Base-by-base conservation (phyloP, 2,797 vertebrate genomes). In the Pterois miles region DNA sequence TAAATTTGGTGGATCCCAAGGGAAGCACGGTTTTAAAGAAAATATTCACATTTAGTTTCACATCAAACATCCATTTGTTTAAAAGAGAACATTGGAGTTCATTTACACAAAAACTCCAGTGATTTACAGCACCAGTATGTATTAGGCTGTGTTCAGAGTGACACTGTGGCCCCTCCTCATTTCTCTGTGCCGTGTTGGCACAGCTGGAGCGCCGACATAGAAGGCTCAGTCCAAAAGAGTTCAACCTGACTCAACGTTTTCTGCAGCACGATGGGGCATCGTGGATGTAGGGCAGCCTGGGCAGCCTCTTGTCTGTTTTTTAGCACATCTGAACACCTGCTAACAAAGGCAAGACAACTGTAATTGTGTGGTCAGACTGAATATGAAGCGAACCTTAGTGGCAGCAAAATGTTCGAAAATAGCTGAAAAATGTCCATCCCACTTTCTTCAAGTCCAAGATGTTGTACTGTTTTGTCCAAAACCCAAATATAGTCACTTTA, bases 1-100 rank as follows among this genome's bases (percentile, higher is more conserved):
- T 83, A 62, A 50, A 40, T 69, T 31, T 68, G 64, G 43, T 29
- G 58, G 73, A 71, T 77, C 65, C 53, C 43, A 81, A 81, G 65
- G 74, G 57, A 65, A 56, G 56, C 46, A 57, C 16, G 23, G 57
- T 46, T 82, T 72, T 54, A 76, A 66, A 77, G 34, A 82, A 77
- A 62, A 78, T 67, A 71, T 54, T 36, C 36, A 34, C 11, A 23
- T 72, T 63, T 6, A 20, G 38, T 62, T 85, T 71, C 36, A 72
- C 56, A 71, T 57, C 12, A 23, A 36, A 60, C 62, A 48, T 65
- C 22, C 0, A 59, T 40, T 40, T 65, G 46, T 48, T 69, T 59
- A 13, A 74, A 79, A 2, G 25, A 64, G 34, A 76, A 2, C 2
- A 22, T 43, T 11, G 3, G 40, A 72, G 7, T 4, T 12, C 2